Evolutionary conservation across 2,797 vertebrate genomes (phyloP).

Genomic region (Saxicola maurus): DNA sequence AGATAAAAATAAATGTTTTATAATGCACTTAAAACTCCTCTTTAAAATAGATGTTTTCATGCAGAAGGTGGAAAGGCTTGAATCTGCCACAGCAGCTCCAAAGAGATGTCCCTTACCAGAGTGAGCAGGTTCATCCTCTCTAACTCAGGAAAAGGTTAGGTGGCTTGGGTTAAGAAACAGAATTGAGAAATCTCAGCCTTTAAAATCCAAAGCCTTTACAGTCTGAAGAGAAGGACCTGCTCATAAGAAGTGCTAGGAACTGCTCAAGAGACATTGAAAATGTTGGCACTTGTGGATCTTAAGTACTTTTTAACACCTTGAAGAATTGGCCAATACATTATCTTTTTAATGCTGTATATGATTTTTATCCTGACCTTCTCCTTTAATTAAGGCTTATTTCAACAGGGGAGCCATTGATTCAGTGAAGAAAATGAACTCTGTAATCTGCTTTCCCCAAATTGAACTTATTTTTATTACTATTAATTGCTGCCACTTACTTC

Average conservation of each 20-base stretch:
- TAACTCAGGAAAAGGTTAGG: background rate
- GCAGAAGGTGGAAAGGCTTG: background rate
- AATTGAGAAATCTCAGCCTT: background rate
- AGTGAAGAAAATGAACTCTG: conserved; percentile 62
- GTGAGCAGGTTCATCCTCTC: background rate
- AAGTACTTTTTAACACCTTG: conserved; percentile 59
- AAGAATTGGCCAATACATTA: conserved; percentile 51
- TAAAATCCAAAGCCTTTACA: background rate
- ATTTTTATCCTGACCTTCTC: conserved; percentile 55
- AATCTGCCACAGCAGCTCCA: background rate
- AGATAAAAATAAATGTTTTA: background rate
- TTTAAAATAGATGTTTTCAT: background rate
- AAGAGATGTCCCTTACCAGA: background rate
- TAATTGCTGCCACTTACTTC: conserved; percentile 67
- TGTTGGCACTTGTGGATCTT: conserved; percentile 6
- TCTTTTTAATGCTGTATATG: conserved; percentile 49
- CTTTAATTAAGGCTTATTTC: conserved; percentile 66
- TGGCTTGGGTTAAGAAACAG: background rate
- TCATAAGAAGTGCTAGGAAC: background rate
- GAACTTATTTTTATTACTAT: conserved; percentile 68
- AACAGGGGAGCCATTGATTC: conserved; percentile 57
- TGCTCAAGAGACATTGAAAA: background rate
- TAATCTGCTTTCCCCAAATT: conserved; percentile 65
- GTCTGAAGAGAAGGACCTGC: background rate
- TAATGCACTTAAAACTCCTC: background rate